Percentiles rank a stretch among this genome's conserved stretches.
These are phyloP conservation scores for Drepanosiphum platanoidis DNA, from an alignment of 2,888 invertebrate genomes.

Conservation along the genomic window DNA sequence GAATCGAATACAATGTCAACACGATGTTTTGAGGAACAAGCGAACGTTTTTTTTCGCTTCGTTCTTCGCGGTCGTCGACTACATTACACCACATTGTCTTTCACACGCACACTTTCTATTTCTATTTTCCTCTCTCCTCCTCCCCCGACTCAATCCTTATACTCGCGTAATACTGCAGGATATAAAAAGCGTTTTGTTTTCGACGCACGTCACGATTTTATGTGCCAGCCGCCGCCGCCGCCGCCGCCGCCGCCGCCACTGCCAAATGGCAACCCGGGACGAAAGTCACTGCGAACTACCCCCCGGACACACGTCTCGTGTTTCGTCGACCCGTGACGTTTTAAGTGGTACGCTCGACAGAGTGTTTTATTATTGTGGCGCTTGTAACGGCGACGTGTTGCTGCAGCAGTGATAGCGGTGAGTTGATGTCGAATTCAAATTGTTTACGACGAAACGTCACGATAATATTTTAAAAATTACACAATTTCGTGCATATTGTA, in stretches of 20 bases:
- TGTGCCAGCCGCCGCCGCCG: not conserved
- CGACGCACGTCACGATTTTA: conserved; percentile 16
- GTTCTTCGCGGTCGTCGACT: not conserved
- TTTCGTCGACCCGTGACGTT: not conserved
- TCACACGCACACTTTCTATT: not conserved
- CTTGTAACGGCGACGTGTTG: not conserved
- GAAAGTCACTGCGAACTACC: not conserved
- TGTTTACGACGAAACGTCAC: too few relatives aligned
- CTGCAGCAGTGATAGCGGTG: too few relatives aligned
- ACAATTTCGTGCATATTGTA: too few relatives aligned
- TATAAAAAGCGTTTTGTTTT: conserved; percentile 33
- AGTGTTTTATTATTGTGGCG: not conserved
- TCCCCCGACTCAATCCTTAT: not conserved
- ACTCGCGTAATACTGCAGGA: not conserved
- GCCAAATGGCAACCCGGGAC: not conserved
- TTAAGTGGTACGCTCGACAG: not conserved
- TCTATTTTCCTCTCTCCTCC: not conserved
- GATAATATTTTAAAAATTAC: too few relatives aligned
- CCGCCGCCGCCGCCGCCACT: too few relatives aligned
- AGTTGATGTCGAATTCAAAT: not conserved
- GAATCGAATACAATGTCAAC: not conserved
- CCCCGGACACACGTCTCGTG: not conserved
- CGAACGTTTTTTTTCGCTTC: not conserved
- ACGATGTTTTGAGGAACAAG: not conserved
- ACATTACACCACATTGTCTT: not conserved